These are phyloP conservation scores for Chaetorhynchus papuensis DNA, from an alignment of 2,113 vertebrate species.

Conservation along the genomic window DNA sequence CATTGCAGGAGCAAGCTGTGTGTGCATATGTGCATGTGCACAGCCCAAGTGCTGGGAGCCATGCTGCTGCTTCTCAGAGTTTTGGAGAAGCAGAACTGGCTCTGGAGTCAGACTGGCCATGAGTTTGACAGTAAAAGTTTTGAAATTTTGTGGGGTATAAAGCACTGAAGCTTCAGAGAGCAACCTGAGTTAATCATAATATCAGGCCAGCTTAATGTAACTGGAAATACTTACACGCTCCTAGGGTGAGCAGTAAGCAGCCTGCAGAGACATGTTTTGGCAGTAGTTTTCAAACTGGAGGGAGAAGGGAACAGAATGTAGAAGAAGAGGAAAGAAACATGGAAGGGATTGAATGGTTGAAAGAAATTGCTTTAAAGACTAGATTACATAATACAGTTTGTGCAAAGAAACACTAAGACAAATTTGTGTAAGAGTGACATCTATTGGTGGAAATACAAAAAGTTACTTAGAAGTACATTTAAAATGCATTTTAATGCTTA, in stretches of 20 bases:
- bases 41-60: not conserved
- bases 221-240: not conserved
- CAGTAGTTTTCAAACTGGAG: not conserved
- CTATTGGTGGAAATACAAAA: slow-evolving; percentile 42
- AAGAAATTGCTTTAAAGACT: not conserved
- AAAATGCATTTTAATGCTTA: not conserved
- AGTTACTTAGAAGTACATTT: not conserved
- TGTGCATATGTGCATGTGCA: rapidly evolving
- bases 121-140: not conserved
- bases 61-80: not conserved
- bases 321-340: not conserved
- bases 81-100: not conserved
- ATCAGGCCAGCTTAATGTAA: not conserved
- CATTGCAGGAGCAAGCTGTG: not conserved
- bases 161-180: not conserved
- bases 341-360: not conserved
- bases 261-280: not conserved
- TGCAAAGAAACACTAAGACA: not conserved
- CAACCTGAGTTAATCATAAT: not conserved
- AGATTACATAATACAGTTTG: not conserved
- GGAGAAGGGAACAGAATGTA: not conserved
- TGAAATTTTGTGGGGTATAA: not conserved
- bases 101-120: not conserved
- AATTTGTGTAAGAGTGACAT: slow-evolving; percentile 55
- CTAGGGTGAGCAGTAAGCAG: not conserved